Evolutionary conservation across 2,113 vertebrate genomes (phyloP), one percentile per base, ranked within the genome.

Genomic region (Columbina picui): DNA sequence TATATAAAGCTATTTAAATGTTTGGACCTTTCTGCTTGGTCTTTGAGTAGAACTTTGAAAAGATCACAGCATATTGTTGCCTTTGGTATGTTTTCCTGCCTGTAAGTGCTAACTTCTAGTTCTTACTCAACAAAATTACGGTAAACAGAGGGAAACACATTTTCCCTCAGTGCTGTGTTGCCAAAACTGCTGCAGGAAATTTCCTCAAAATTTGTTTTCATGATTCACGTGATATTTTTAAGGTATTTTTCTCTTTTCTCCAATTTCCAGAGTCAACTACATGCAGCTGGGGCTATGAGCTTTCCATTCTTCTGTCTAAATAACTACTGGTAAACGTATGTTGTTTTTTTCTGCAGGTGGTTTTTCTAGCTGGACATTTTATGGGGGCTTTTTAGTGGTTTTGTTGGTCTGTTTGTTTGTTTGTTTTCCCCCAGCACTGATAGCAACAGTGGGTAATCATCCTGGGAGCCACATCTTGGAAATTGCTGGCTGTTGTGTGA

Each of bases 1-100:
- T 27, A 52, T 27, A 13, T 52, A 52, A 64, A 75, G 4, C 0
- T 0, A 22, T 25, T 64, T 61, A 30, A 43, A 55, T 59, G 11
- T 23, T 36, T 63, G 56, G 9, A 34, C 14, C 6, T 53, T 89
- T 78, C 38, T 87, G 41, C 23, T 75, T 69, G 84, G 19, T 64
- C 43, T 83, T 41, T 57, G 27, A 70, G 20, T 0, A 49, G 49
- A 90, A 43, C 87, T 85, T 76, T 49, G 32, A 22, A 38, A 55
- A 55, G 12, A 34, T 29, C 69, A 43, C 5, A 60, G 6, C 5
- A 38, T 63, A 56, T 16, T 45, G 27, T 64, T 63, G 39, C 27
- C 39, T 22, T 59, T 60, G 22, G 30, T 75, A 71, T 71, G 17
- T 65, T 70, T 83, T 36, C 9, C 34, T 45, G 20, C 18, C 59